These are phyloP conservation scores for Antechinus stuartii DNA, from an alignment of 2,113 vertebrate genomes.

Conservation along the genomic window DNA sequence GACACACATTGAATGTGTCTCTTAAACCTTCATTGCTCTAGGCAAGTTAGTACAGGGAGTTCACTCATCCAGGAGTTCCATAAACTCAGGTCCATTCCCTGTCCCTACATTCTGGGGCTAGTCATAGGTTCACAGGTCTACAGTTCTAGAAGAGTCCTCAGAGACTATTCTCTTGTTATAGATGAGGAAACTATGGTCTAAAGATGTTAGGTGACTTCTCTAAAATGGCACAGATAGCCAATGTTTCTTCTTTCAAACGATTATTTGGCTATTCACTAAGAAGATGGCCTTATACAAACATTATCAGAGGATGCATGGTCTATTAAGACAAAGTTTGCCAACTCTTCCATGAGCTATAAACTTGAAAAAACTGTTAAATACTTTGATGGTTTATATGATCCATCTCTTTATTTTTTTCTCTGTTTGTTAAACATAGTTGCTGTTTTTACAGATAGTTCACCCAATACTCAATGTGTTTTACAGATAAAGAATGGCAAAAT, in stretches of 20 bases:
- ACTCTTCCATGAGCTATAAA: neutral
- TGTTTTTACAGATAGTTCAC: neutral
- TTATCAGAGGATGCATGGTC: neutral
- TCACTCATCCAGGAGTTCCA: neutral
- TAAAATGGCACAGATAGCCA: no score
- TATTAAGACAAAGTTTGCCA: neutral
- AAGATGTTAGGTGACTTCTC: neutral
- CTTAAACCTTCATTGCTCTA: neutral
- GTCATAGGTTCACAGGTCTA: neutral
- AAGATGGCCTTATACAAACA: neutral
- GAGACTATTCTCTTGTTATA: neutral
- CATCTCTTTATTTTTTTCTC: neutral
- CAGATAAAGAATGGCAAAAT: slow-evolving; percentile 95
- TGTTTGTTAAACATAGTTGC: neutral
- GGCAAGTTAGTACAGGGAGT: neutral
- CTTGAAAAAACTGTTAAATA: neutral
- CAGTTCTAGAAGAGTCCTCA: neutral
- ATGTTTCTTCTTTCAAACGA: neutral
- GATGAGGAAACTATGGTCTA: neutral
- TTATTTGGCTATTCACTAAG: neutral
- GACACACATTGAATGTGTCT: neutral
- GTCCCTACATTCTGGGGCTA: neutral
- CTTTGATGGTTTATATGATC: neutral
- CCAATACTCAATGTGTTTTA: neutral
- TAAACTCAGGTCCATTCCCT: neutral